A percentile compares a stretch with the other conserved stretches of the same genome.
Conservation (phyloP, 2,113 vertebrate species). For the Hypanus sabinus region DNA sequence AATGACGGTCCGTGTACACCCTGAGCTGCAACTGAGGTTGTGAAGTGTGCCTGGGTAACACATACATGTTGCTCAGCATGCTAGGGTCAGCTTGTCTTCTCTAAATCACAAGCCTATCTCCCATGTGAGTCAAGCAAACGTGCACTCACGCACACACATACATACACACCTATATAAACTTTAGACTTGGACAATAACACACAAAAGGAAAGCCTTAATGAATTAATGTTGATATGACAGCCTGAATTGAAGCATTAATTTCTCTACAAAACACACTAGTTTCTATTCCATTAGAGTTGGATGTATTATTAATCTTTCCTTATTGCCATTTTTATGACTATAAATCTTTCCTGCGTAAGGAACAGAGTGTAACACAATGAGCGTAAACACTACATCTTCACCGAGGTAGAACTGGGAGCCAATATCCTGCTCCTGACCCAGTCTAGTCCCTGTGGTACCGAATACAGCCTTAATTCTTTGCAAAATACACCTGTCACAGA, state of each 20-base stretch:
- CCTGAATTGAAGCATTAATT: background rate
- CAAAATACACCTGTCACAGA: background rate
- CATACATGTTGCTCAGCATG: background rate
- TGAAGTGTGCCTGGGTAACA: background rate
- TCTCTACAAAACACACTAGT: background rate
- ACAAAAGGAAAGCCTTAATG: background rate
- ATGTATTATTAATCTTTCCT: background rate
- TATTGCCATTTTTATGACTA: too few species aligned
- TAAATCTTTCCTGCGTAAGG: background rate
- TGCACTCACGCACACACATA: too few species aligned
- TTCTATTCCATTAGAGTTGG: background rate
- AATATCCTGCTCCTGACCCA: background rate
- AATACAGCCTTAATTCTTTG: background rate
- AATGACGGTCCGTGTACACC: background rate
- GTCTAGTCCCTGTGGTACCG: background rate
- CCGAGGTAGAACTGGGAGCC: background rate
- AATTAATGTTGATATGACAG: background rate
- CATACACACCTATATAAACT: background rate
- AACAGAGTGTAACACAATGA: background rate
- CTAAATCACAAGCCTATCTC: background rate
- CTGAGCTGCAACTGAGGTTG: background rate
- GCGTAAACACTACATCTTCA: background rate
- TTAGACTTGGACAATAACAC: background rate
- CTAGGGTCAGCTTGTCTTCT: background rate
- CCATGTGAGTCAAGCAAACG: background rate